Evolutionary conservation across 1,140 invertebrate genomes (phyloP).

Genomic region (Monomorium pharaonis): DNA sequence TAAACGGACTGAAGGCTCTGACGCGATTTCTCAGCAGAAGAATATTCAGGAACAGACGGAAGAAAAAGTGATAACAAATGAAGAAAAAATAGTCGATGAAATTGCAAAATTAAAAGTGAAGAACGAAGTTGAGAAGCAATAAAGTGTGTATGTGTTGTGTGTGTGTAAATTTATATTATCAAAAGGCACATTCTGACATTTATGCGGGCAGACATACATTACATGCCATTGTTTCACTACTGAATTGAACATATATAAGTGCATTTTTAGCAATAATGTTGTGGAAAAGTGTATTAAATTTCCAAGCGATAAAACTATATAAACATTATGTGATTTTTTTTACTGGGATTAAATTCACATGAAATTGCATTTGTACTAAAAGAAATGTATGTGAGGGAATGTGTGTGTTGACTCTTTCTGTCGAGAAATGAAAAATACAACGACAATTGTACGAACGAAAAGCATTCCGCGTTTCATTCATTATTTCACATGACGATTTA

Average conservation of each 20-base stretch:
- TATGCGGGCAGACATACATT: constrained; percentile 39
- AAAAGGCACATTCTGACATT: constrained; percentile 61
- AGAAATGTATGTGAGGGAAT: constrained; percentile 2
- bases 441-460: neutral
- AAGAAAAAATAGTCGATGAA: constrained; percentile 76
- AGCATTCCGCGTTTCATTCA: neutral
- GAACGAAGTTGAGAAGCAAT: constrained; percentile 69
- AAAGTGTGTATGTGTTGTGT: neutral
- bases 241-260: constrained; percentile 46
- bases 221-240: constrained; percentile 41
- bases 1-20: constrained; percentile 53
- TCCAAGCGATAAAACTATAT: constrained; percentile 67
- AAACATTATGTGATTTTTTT: constrained; percentile 73
- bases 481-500: constrained; percentile 1
- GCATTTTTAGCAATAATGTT: constrained; percentile 60
- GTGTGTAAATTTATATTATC: neutral
- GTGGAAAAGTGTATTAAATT: constrained; percentile 53
- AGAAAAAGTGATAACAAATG: constrained; percentile 64
- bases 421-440: constrained; percentile 18
- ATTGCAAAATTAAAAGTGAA: constrained; percentile 80
- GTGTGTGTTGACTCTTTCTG: constrained; percentile 16
- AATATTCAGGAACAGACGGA: neutral
- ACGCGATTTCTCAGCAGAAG: constrained; percentile 21
- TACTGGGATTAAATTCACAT: constrained; percentile 35
- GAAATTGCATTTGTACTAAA: constrained; percentile 37